Evolutionary conservation across 53 echinoderm and acorn worm genomes (phyloP).

Genomic region (Mesocentrotus franciscanus): DNA sequence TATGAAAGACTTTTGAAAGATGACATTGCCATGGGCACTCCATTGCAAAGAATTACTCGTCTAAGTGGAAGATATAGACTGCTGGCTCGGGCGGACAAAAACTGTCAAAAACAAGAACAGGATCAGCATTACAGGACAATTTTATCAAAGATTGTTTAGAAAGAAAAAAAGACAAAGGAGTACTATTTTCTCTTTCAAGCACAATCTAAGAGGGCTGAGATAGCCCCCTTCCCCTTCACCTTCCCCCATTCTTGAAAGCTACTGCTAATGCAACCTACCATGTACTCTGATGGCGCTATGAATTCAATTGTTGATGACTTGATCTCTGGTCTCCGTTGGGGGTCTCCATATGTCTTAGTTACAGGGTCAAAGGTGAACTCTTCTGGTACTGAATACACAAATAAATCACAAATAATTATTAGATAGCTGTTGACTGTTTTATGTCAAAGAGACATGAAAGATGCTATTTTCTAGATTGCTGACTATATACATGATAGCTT

Average conservation of each 20-base stretch:
- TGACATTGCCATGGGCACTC: too few species aligned
- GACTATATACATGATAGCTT: neutral
- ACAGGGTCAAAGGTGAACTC: conserved; percentile 99
- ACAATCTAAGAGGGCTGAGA: too few species aligned
- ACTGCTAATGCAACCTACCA: conserved; percentile 73
- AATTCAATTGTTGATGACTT: conserved; percentile 98
- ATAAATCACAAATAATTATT: neutral
- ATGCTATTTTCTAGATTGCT: neutral
- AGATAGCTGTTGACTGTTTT: too few species aligned
- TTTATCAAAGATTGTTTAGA: too few species aligned
- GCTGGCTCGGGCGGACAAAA: conserved; percentile 77
- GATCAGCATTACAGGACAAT: too few species aligned
- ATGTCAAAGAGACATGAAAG: too few species aligned
- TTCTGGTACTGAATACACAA: conserved; percentile 85
- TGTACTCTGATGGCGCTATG: conserved; percentile 99
- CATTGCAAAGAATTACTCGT: too few species aligned
- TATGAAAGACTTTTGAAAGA: too few species aligned
- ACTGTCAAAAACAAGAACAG: too few species aligned
- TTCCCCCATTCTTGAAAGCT: neutral
- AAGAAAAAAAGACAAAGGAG: too few species aligned
- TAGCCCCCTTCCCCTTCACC: too few species aligned
- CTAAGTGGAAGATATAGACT: conserved; percentile 79
- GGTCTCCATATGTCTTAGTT: conserved; percentile 96
- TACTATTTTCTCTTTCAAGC: too few species aligned
- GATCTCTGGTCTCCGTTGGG: conserved; percentile 95